phyloP scores from a whole-genome alignment of 2,797 vertebrate genomes.

The Myripristis jacobus region DNA sequence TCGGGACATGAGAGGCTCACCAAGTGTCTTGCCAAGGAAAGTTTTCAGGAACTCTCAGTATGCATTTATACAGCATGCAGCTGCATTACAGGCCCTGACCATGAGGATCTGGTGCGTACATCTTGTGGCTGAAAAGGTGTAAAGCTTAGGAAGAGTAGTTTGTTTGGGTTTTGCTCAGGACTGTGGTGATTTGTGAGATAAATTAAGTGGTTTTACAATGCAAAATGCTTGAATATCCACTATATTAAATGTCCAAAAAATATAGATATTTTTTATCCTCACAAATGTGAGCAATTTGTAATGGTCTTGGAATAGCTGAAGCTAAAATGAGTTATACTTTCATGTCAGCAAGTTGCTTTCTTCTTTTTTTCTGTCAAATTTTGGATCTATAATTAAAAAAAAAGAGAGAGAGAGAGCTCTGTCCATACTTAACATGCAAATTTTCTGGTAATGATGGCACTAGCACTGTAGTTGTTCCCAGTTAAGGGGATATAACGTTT shows the following conservation, averaged over 20 bases:
- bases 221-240: conserved; percentile 3
- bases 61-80: conserved; percentile 74
- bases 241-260: not conserved
- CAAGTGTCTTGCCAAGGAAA: conserved; percentile 53
- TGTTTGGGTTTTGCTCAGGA: conserved; percentile 53
- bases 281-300: not conserved
- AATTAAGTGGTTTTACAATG: conserved; percentile 23
- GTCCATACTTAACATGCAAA: not conserved
- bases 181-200: conserved; percentile 33
- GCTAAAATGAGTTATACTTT: not conserved
- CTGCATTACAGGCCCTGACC: conserved; percentile 65
- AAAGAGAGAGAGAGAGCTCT: too few relatives aligned
- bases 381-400: not conserved
- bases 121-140: conserved; percentile 48
- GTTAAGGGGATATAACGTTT: not conserved
- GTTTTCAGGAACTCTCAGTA: conserved; percentile 57
- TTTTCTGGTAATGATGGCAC: too few relatives aligned
- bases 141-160: conserved; percentile 42
- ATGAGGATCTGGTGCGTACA: conserved; percentile 35
- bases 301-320: not conserved
- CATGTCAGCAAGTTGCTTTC: not conserved
- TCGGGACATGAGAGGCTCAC: conserved; percentile 50
- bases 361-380: not conserved
- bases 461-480: not conserved
- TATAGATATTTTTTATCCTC: not conserved